phyloP scores from a whole-genome alignment of 2,888 invertebrate species.

The Blomia tropicalis region DNA sequence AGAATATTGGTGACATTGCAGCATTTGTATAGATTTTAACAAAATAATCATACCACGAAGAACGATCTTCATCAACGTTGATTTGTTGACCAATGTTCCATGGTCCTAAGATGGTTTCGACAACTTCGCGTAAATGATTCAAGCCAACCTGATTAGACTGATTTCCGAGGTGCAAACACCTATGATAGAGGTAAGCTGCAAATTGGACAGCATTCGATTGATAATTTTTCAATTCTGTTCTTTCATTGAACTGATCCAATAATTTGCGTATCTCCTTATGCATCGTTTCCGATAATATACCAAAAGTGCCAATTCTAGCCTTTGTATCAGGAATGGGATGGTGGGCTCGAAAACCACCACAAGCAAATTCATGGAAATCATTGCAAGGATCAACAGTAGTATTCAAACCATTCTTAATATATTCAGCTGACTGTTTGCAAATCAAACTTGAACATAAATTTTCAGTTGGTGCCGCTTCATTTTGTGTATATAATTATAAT shows the following conservation, averaged over 20 bases:
- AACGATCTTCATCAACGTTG: neutral
- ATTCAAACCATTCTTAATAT: constrained; percentile 5
- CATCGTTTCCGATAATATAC: constrained; percentile 12
- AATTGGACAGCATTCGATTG: neutral
- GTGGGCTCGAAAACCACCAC: constrained; percentile 18
- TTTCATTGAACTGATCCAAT: neutral
- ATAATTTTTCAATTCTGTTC: neutral
- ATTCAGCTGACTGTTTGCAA: constrained; percentile 2
- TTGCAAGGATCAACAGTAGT: constrained; percentile 14
- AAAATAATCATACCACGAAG: neutral
- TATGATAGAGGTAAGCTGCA: neutral
- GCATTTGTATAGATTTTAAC: neutral
- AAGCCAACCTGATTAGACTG: neutral
- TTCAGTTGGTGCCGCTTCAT: neutral
- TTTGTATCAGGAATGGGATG: constrained; percentile 20
- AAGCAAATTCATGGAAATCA: constrained; percentile 20
- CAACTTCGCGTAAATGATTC: neutral
- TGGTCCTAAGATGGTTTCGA: neutral
- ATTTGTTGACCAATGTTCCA: neutral
- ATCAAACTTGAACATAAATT: constrained; percentile 7
- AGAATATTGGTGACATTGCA: neutral
- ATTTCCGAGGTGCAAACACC: neutral
- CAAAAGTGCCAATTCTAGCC: constrained; percentile 1
- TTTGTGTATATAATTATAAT: too few species aligned
- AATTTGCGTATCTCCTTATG: neutral